phyloP scores from a whole-genome alignment of 2,797 vertebrate genomes.

The Eospalax fontanierii region DNA sequence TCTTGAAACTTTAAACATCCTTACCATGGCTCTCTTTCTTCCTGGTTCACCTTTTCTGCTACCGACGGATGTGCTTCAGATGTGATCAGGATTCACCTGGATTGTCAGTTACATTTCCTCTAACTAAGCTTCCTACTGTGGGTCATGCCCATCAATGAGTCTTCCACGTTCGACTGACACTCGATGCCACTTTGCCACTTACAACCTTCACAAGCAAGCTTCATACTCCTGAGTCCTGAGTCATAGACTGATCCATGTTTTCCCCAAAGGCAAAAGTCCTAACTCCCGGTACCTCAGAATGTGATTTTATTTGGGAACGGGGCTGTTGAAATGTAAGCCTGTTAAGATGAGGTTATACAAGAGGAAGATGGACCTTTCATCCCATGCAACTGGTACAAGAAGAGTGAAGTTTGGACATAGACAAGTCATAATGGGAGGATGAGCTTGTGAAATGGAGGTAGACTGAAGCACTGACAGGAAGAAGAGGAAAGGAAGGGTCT shows the following conservation, averaged over 20 bases:
- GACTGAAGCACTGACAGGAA: accelerated
- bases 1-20: background rate
- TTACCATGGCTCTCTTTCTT: background rate
- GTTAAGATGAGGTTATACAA: background rate
- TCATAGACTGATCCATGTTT: background rate
- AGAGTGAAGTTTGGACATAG: background rate
- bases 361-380: background rate
- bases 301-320: background rate
- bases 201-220: background rate
- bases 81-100: background rate
- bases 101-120: background rate
- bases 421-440: background rate
- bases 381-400: background rate
- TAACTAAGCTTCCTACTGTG: background rate
- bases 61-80: background rate
- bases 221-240: background rate
- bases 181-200: background rate
- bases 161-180: background rate
- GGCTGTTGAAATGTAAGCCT: background rate
- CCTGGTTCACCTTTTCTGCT: background rate
- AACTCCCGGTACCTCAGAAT: background rate
- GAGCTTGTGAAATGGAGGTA: background rate
- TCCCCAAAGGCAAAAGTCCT: background rate
- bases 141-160: background rate
- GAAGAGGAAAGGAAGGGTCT: background rate